These are phyloP conservation scores for Rhagologus leucostigma DNA, from an alignment of 2,113 vertebrate genomes.

Conservation along the genomic window DNA sequence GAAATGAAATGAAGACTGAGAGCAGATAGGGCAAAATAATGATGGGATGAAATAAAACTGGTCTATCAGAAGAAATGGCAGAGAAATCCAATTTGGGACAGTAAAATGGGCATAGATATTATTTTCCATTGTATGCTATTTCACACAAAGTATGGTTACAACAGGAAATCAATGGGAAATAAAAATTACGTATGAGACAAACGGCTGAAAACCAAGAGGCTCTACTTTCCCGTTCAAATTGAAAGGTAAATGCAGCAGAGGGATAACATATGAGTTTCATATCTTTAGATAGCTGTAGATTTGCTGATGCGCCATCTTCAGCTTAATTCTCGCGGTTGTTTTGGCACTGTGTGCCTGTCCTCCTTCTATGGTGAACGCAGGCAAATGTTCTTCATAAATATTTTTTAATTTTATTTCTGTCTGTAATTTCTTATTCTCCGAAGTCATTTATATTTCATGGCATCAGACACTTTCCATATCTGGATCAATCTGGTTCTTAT, in stretches of 20 bases:
- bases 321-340: not conserved
- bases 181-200: not conserved
- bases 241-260: not conserved
- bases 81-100: not conserved
- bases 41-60: not conserved
- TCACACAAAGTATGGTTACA: not conserved
- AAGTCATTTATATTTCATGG: not conserved
- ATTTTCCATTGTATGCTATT: not conserved
- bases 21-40: not conserved
- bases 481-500: not conserved
- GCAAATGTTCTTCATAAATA: not conserved
- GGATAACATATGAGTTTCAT: not conserved
- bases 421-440: not conserved
- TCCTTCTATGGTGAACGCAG: not conserved
- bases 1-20: constrained; percentile 12
- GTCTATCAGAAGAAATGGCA: not conserved
- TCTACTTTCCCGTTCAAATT: not conserved
- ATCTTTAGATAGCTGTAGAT: not conserved
- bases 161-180: constrained; percentile 17
- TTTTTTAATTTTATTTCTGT: not conserved
- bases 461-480: not conserved
- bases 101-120: not conserved
- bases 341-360: not conserved
- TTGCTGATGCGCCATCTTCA: not conserved
- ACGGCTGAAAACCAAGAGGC: not conserved